Evolutionary conservation across 1,140 invertebrate species (phyloP).

Genomic region (Pseudoatta argentina): DNA sequence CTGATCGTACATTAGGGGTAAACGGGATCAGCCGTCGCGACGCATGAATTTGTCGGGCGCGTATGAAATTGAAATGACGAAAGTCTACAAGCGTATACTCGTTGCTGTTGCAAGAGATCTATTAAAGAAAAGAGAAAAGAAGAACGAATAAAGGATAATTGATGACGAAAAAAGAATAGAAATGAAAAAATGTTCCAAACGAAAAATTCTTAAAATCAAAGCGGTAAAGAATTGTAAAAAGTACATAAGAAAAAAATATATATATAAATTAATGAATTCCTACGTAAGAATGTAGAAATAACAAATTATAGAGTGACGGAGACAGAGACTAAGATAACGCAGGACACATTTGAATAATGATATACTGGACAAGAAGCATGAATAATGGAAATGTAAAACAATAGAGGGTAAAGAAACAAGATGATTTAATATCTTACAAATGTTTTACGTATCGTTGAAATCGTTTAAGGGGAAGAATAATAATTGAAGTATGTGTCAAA

Average conservation of each 20-base stretch:
- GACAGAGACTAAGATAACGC: conserved; percentile 52
- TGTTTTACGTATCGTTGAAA: conserved; percentile 51
- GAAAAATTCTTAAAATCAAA: conserved; percentile 1
- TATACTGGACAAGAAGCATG: conserved; percentile 62
- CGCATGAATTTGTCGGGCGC: conserved; percentile 59
- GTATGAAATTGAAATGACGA: conserved; percentile 53
- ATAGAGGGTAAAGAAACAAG: conserved; percentile 52
- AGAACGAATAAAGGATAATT: neutral
- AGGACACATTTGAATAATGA: conserved; percentile 63
- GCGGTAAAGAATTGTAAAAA: neutral
- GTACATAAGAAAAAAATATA: neutral
- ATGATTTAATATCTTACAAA: conserved; percentile 52
- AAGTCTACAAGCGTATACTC: neutral
- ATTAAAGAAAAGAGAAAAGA: neutral
- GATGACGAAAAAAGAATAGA: neutral
- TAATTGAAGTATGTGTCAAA: neutral
- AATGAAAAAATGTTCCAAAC: neutral
- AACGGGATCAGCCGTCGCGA: conserved; percentile 55
- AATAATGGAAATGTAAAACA: conserved; percentile 64
- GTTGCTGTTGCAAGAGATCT: neutral
- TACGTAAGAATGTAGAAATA: conserved; percentile 43
- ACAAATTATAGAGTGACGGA: conserved; percentile 39
- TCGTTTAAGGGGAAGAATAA: conserved; percentile 23
- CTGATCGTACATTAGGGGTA: conserved; percentile 70
- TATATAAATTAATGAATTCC: conserved; percentile 1